Conservation (phyloP, 2,113 vertebrate species). For the Stegostoma tigrinum region DNA sequence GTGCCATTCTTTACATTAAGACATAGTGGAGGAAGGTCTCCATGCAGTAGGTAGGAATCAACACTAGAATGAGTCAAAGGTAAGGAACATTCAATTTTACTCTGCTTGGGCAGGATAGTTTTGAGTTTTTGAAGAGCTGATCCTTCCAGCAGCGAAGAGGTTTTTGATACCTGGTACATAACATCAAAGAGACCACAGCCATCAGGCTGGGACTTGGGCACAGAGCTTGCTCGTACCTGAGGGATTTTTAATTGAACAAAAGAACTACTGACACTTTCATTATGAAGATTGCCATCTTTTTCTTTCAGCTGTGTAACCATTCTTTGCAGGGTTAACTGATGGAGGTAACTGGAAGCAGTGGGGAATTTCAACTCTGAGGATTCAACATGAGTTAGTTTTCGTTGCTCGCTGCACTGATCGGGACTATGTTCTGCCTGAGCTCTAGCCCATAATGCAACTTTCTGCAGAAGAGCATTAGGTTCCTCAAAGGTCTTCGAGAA, state of each 20-base stretch:
- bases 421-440: constrained; percentile 70
- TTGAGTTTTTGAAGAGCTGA: constrained; percentile 81
- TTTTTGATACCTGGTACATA: constrained; percentile 80
- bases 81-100: constrained; percentile 75
- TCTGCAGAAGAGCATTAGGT: constrained; percentile 85
- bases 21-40: constrained; percentile 84
- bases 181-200: constrained; percentile 76
- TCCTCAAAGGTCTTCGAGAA: constrained; percentile 78
- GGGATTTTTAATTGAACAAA: constrained; percentile 82
- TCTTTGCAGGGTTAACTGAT: constrained; percentile 88
- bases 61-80: constrained; percentile 70
- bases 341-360: constrained; percentile 81
- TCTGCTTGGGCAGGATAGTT: constrained; percentile 82
- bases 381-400: constrained; percentile 70
- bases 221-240: constrained; percentile 74
- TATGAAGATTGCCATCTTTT: constrained; percentile 68
- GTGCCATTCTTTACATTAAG: constrained; percentile 80
- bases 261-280: constrained; percentile 61
- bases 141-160: constrained; percentile 69
- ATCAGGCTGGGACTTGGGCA: constrained; percentile 73
- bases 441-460: constrained; percentile 86
- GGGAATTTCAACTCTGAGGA: constrained; percentile 82
- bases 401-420: constrained; percentile 59
- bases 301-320: constrained; percentile 81
- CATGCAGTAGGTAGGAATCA: constrained; percentile 75